phyloP scores from a whole-genome alignment of 2,113 vertebrate genomes.

The Oryzias woworae region DNA sequence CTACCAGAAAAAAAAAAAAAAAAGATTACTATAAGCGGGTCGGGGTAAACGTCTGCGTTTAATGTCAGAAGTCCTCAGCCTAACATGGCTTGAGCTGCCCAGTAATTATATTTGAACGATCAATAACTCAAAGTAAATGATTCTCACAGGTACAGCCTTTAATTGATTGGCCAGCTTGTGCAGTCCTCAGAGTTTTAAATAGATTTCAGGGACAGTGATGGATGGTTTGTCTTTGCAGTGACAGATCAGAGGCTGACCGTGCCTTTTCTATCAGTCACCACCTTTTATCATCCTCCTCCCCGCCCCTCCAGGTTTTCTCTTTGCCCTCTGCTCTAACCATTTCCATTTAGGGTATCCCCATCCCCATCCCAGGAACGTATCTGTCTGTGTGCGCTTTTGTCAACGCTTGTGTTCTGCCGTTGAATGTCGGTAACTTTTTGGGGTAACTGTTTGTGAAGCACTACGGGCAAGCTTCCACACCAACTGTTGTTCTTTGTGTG shows the following conservation, averaged over 20 bases:
- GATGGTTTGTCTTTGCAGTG: slow-evolving; percentile 38
- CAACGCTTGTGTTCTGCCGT: slow-evolving; percentile 22
- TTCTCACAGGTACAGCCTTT: slow-evolving; percentile 14
- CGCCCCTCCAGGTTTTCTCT: slow-evolving; percentile 3
- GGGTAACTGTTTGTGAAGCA: slow-evolving; percentile 27
- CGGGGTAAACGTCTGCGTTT: too few relatives aligned
- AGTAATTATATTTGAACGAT: slow-evolving; percentile 3
- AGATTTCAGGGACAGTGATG: slow-evolving; percentile 21
- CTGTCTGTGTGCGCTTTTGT: slow-evolving; percentile 18
- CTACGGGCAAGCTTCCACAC: slow-evolving; percentile 34
- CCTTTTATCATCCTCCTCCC: slow-evolving; percentile 50
- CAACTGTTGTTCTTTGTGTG: slow-evolving; percentile 61
- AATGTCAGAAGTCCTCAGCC: not conserved
- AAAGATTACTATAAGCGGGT: too few relatives aligned
- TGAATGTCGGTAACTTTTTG: slow-evolving; percentile 29
- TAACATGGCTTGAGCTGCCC: not conserved
- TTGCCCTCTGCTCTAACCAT: slow-evolving; percentile 29
- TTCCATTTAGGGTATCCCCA: slow-evolving; percentile 77
- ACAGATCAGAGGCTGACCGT: slow-evolving; percentile 22
- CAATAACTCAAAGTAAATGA: slow-evolving; percentile 14
- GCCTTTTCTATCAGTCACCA: slow-evolving; percentile 54
- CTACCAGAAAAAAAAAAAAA: too few relatives aligned
- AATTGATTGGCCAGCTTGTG: slow-evolving; percentile 14
- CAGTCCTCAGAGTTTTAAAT: slow-evolving; percentile 29
- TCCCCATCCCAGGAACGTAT: slow-evolving; percentile 65